Conservation (phyloP, 2,888 invertebrate genomes). For the Dichetophora obliterata region DNA sequence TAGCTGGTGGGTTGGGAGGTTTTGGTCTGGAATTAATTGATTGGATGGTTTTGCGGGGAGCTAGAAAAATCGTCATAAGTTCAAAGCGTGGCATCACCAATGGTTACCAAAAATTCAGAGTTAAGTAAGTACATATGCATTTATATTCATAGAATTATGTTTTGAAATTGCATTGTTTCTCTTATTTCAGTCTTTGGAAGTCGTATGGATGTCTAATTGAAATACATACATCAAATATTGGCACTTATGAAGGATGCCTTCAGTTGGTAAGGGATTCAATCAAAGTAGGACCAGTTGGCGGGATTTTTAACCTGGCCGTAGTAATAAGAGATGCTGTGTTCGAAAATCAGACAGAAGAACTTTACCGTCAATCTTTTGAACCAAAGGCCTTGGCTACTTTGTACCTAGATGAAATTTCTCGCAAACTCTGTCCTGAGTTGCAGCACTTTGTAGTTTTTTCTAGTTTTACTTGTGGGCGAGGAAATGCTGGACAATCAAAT, state of each 20-base stretch:
- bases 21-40: constrained; percentile 91
- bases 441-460: constrained; percentile 91
- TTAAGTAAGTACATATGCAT: constrained; percentile 76
- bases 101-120: constrained; percentile 84
- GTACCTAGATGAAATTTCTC: constrained; percentile 72
- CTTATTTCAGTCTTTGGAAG: constrained; percentile 80
- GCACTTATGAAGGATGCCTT: constrained; percentile 1
- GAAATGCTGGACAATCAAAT: constrained; percentile 78
- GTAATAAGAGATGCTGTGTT: not conserved
- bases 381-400: constrained; percentile 88
- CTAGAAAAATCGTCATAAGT: constrained; percentile 81
- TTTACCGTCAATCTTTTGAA: constrained; percentile 79
- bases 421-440: constrained; percentile 73
- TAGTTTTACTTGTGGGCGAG: constrained; percentile 85
- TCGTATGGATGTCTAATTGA: constrained; percentile 78
- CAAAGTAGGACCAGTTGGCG: not conserved
- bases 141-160: too few species aligned
- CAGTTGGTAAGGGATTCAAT: not conserved
- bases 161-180: not conserved
- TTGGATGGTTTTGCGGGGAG: constrained; percentile 88
- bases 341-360: constrained; percentile 68
- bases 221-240: constrained; percentile 82
- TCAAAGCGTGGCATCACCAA: constrained; percentile 84
- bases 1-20: constrained; percentile 89
- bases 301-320: constrained; percentile 2